Conservation (phyloP, 2,888 invertebrate genomes). For the Abscondita cerata region DNA sequence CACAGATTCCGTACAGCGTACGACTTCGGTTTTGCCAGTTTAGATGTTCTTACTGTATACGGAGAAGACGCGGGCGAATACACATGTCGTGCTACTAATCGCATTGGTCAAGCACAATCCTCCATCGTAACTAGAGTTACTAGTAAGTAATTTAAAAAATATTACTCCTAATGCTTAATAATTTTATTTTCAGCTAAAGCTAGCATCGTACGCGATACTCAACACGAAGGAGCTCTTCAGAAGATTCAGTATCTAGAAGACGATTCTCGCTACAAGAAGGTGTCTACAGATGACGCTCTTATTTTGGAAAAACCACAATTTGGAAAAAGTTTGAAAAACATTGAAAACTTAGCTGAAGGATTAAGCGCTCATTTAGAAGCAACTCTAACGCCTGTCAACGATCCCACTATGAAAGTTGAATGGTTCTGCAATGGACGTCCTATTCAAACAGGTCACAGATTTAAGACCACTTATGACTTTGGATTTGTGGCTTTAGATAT, state of each 20-base stretch:
- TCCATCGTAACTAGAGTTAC: conserved; percentile 82
- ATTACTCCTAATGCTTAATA: neutral
- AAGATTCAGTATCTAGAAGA: conserved; percentile 94
- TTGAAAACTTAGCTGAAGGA: conserved; percentile 85
- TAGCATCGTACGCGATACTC: conserved; percentile 86
- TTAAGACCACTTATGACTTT: conserved; percentile 96
- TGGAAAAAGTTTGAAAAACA: conserved; percentile 84
- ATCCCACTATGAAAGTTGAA: conserved; percentile 98
- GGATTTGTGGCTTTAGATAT: conserved; percentile 97
- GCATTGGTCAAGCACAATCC: conserved; percentile 82
- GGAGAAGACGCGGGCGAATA: conserved; percentile 95
- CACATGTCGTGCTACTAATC: conserved; percentile 86
- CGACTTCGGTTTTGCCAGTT: conserved; percentile 96
- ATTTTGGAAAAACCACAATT: conserved; percentile 88
- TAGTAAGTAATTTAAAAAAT: conserved; percentile 76
- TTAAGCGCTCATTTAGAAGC: conserved; percentile 91
- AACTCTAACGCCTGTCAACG: conserved; percentile 95
- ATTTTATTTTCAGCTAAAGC: conserved; percentile 68
- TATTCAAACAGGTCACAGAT: conserved; percentile 91
- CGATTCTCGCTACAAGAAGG: conserved; percentile 77
- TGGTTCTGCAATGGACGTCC: conserved; percentile 97
- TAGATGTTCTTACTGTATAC: conserved; percentile 93
- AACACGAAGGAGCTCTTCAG: conserved; percentile 90
- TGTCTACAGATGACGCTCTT: conserved; percentile 75
- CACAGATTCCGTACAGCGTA: conserved; percentile 93